These are phyloP conservation scores for Acipenser transmontanus DNA, from an alignment of 2,797 vertebrate genomes.

Conservation along the genomic window DNA sequence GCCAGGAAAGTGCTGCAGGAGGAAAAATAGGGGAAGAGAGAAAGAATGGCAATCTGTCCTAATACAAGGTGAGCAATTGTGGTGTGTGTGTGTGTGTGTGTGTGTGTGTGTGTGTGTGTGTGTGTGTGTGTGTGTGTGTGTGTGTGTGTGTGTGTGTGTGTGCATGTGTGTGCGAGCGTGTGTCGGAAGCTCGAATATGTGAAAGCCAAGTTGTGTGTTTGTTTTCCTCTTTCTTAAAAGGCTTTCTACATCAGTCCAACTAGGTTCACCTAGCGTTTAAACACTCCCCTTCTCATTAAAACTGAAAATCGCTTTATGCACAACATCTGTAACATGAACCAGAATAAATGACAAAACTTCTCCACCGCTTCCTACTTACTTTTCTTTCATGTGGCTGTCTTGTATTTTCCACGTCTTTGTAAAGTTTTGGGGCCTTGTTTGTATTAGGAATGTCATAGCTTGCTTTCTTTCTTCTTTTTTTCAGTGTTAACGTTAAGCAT, in stretches of 20 bases:
- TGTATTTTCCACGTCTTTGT: conserved; percentile 65
- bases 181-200: background rate
- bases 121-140: no score
- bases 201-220: background rate
- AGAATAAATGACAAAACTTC: conserved; percentile 67
- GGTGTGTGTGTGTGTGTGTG: no score
- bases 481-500: conserved; percentile 15
- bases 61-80: no score
- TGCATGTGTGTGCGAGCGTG: background rate
- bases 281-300: conserved; percentile 47
- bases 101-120: no score
- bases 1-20: no score
- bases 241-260: conserved; percentile 35
- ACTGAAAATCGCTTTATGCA: conserved; percentile 63
- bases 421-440: conserved; percentile 50
- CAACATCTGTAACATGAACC: conserved; percentile 69
- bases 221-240: conserved; percentile 22
- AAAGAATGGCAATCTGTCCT: no score
- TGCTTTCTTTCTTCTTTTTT: background rate
- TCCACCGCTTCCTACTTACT: conserved; percentile 69
- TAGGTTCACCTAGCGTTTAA: conserved; percentile 57
- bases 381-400: conserved; percentile 64
- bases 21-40: no score
- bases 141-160: no score
- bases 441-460: conserved; percentile 52